phyloP scores from a whole-genome alignment of 2,888 invertebrate species.

The Muschampia plurimacula region DNA sequence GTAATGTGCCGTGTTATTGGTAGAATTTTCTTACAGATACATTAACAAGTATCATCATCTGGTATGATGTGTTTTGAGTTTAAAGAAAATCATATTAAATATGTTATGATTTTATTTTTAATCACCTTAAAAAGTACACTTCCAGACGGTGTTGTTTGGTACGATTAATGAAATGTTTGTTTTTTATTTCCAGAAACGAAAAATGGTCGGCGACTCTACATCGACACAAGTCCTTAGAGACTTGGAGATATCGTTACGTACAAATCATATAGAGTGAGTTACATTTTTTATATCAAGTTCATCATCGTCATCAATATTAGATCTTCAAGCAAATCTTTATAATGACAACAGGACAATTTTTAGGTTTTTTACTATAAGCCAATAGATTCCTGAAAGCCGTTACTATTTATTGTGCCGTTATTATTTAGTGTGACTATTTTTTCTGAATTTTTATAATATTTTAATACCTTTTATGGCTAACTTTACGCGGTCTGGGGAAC shows the following conservation, averaged over 20 bases:
- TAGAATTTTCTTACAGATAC: neutral
- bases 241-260: slow-evolving; percentile 98
- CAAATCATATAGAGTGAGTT: slow-evolving; percentile 98
- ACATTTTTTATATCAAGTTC: neutral
- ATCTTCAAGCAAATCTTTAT: no score
- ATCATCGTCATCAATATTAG: neutral
- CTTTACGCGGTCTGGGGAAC: no score
- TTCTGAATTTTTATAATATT: no score
- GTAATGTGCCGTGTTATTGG: neutral
- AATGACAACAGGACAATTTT: no score
- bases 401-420: no score
- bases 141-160: neutral
- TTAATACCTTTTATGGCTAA: no score
- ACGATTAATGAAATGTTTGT: neutral
- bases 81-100: no score
- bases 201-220: slow-evolving; percentile 98
- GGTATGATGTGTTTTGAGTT: neutral
- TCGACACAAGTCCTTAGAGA: slow-evolving; percentile 99
- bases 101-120: no score
- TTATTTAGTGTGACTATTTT: no score
- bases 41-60: neutral
- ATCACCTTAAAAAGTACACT: neutral
- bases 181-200: slow-evolving; percentile 92
- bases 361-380: no score
- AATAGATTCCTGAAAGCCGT: no score